phyloP scores from a whole-genome alignment of 2,888 invertebrate species.

The Lordiphosa fenestrarum region DNA sequence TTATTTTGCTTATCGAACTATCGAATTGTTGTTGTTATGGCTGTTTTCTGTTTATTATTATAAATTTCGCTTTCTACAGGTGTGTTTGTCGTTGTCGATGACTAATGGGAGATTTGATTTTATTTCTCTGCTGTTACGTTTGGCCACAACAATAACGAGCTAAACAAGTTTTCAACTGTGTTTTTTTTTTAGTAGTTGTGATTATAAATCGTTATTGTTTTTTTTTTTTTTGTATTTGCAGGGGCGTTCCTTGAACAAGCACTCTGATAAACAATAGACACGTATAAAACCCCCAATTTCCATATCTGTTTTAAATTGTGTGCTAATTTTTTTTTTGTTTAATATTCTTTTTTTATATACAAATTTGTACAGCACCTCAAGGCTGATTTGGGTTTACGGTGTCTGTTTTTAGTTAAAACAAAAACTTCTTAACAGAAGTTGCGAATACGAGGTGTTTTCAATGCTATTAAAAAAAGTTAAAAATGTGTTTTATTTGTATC shows the following conservation, averaged over 20 bases:
- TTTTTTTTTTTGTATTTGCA: constrained; percentile 9
- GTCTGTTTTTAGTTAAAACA: constrained; percentile 2
- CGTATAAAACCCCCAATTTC: constrained; percentile 15
- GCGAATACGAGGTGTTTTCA: no score
- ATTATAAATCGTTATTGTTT: constrained; percentile 35
- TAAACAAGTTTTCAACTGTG: constrained; percentile 41
- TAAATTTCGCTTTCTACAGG: constrained; percentile 65
- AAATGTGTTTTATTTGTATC: no score
- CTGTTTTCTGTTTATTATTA: constrained; percentile 23
- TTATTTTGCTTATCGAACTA: constrained; percentile 37
- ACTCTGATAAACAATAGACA: constrained; percentile 2
- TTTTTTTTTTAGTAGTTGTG: constrained; percentile 18
- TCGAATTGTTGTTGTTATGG: constrained; percentile 2
- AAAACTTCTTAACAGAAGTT: no score
- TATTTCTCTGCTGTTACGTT: constrained; percentile 21
- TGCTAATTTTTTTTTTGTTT: constrained; percentile 8
- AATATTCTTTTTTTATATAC: constrained; percentile 1
- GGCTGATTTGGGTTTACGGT: background rate
- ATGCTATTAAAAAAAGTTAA: no score
- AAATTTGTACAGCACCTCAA: constrained; percentile 9
- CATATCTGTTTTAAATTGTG: background rate
- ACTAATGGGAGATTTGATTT: constrained; percentile 56
- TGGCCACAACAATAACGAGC: constrained; percentile 2
- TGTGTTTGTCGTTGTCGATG: constrained; percentile 51
- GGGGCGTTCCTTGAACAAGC: constrained; percentile 27